Conservation (phyloP, 92 coral and sea anemone species). For the Virgularia gustaviana region DNA sequence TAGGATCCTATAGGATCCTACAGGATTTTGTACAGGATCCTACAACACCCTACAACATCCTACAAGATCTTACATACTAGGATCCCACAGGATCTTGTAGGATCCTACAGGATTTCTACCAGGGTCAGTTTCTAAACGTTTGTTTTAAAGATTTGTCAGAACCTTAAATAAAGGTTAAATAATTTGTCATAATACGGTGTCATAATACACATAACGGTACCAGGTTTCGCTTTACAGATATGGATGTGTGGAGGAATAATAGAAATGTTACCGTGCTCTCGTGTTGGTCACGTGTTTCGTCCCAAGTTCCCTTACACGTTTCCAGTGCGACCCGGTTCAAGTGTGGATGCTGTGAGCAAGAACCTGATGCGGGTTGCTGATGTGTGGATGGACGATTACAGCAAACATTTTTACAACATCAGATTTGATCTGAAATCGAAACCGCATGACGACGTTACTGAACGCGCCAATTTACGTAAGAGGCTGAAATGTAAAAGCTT, state of each 20-base stretch:
- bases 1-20: too few species aligned
- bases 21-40: too few species aligned
- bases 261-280: constrained; percentile 96
- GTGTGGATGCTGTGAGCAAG: constrained; percentile 89
- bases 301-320: constrained; percentile 92
- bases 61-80: too few species aligned
- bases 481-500: constrained; percentile 81
- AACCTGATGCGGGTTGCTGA: constrained; percentile 98
- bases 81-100: too few species aligned
- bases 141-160: too few species aligned
- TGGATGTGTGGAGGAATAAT: constrained; percentile 99
- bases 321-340: constrained; percentile 64
- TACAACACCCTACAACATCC: too few species aligned
- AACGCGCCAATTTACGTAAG: constrained; percentile 76
- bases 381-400: constrained; percentile 98
- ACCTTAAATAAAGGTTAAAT: too few species aligned
- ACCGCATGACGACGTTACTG: constrained; percentile 84
- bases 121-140: too few species aligned
- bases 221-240: constrained; percentile 66
- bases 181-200: too few species aligned
- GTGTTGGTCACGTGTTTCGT: constrained; percentile 98
- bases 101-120: too few species aligned
- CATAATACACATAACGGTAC: too few species aligned
- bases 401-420: constrained; percentile 91
- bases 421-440: constrained; percentile 82